These are phyloP conservation scores for Dendrophyllia cribrosa DNA, from an alignment of 64 coral and sea anemone genomes.

Conservation along the genomic window DNA sequence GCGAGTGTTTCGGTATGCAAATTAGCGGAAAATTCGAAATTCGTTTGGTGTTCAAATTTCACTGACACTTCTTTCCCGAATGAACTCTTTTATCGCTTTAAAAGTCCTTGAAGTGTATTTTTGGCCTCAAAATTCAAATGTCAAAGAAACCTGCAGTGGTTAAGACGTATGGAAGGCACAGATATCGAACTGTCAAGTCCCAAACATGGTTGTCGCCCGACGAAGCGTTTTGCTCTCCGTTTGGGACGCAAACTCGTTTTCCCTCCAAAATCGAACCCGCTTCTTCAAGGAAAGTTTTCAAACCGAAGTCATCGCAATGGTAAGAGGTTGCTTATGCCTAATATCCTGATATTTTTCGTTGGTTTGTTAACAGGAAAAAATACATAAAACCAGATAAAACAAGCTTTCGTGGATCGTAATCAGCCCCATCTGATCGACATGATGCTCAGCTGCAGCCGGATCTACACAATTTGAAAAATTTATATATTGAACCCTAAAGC, in stretches of 20 bases:
- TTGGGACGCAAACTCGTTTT: conserved; percentile 28
- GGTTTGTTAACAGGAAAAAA: background rate
- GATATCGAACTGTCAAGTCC: conserved; percentile 55
- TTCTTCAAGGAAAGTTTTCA: background rate
- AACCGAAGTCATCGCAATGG: conserved; percentile 5
- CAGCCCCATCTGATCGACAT: too few relatives aligned
- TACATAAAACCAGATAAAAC: too few relatives aligned
- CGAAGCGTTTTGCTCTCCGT: conserved; percentile 47
- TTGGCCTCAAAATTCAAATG: conserved; percentile 36
- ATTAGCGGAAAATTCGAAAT: conserved; percentile 74
- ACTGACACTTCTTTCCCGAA: background rate
- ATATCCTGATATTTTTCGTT: background rate
- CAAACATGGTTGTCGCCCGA: conserved; percentile 63
- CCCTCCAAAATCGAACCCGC: conserved; percentile 44
- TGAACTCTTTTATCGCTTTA: background rate
- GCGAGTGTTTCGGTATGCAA: conserved; percentile 15
- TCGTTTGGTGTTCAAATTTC: background rate
- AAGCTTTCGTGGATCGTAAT: too few relatives aligned
- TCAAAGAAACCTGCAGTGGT: conserved; percentile 25
- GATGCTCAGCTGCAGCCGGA: too few relatives aligned
- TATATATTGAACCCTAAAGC: too few relatives aligned
- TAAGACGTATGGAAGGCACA: conserved; percentile 78
- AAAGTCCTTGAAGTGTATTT: background rate
- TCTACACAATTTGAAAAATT: too few relatives aligned
- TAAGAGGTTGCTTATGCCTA: background rate